Conservation (phyloP, 2,888 invertebrate genomes). For the Pantelozetes paolii region DNA sequence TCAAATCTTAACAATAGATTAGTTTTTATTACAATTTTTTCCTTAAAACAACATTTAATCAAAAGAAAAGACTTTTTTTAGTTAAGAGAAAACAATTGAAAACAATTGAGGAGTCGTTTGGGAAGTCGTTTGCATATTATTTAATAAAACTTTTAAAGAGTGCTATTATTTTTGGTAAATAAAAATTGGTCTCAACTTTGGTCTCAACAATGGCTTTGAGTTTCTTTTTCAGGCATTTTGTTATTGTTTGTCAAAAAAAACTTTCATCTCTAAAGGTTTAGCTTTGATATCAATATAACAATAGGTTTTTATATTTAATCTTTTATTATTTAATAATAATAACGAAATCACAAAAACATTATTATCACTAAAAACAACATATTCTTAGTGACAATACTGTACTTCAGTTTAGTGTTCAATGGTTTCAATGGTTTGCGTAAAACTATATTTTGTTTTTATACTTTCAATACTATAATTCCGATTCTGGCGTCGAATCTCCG, state of each 20-base stretch:
- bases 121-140: slow-evolving; percentile 3
- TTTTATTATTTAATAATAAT: not conserved
- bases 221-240: slow-evolving; percentile 16
- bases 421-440: not conserved
- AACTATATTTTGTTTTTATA: not conserved
- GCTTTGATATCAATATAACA: not conserved
- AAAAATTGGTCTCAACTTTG: slow-evolving; percentile 21
- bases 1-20: not conserved
- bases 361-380: slow-evolving; percentile 17
- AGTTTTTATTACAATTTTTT: not conserved
- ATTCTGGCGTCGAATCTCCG: slow-evolving; percentile 22
- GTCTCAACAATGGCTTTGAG: slow-evolving; percentile 16
- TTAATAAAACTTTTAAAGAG: not conserved
- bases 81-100: no score
- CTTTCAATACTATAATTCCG: slow-evolving; percentile 25
- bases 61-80: not conserved
- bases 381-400: not conserved
- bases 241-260: not conserved
- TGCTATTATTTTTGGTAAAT: slow-evolving; percentile 14
- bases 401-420: not conserved
- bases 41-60: not conserved
- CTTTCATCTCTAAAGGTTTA: slow-evolving; percentile 4
- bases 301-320: slow-evolving; percentile 5
- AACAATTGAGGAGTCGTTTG: no score
- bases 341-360: slow-evolving; percentile 21